Conservation (phyloP, 1,140 invertebrate genomes). For the Meteorus sp. region DNA sequence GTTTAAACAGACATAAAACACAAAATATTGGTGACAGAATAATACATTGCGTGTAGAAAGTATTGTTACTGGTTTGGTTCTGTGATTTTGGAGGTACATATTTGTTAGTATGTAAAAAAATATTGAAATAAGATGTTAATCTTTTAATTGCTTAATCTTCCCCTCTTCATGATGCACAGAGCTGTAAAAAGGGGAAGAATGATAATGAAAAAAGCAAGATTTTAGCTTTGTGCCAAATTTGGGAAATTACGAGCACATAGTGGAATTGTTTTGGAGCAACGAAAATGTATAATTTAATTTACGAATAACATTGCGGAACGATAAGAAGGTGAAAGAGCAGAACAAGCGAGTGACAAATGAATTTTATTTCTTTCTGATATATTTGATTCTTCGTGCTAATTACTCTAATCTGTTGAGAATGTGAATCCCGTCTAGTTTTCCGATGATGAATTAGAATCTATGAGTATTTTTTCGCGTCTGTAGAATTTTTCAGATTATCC, state of each 20-base stretch:
- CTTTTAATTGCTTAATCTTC: conserved; percentile 50
- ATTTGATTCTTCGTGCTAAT: neutral
- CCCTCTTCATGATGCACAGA: conserved; percentile 41
- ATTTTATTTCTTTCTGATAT: conserved; percentile 7
- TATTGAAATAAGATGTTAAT: conserved; percentile 55
- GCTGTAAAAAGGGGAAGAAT: conserved; percentile 46
- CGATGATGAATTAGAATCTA: no score
- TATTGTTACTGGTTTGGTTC: conserved; percentile 58
- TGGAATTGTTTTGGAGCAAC: conserved; percentile 13
- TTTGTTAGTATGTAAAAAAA: conserved; percentile 56
- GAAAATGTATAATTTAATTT: conserved; percentile 5
- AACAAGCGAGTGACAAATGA: neutral
- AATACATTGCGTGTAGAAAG: conserved; percentile 46
- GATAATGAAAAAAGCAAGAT: conserved; percentile 18
- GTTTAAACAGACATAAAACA: no score
- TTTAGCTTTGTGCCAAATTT: conserved; percentile 55
- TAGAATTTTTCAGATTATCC: neutral
- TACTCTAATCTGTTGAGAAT: neutral
- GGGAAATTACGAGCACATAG: conserved; percentile 23
- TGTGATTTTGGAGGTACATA: conserved; percentile 59
- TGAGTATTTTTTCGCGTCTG: no score
- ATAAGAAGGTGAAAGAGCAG: neutral
- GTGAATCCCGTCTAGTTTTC: neutral
- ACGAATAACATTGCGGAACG: neutral
- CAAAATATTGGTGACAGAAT: conserved; percentile 43